Evolutionary conservation across 2,888 invertebrate species (phyloP), one percentile per base, ranked within the genome.

Genomic region (Galerucella calmariensis): DNA sequence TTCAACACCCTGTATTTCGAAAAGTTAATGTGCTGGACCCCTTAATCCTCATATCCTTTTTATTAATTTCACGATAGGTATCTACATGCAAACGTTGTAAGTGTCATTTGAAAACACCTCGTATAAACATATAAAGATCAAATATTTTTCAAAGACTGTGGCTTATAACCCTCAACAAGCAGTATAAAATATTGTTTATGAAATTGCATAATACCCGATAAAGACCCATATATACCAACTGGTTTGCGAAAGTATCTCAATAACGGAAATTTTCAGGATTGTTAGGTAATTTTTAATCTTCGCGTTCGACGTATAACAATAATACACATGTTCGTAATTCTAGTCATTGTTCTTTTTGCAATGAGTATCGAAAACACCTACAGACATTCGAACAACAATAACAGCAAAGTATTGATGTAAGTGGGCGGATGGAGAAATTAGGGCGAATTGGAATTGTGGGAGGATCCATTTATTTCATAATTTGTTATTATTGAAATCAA

Each of bases 191-290:
- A 48, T 48, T 48, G 12, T 48, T 48, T 14, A 48, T 48, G 12
- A 14, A 48, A 48, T 48, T 48, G 46, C 53, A 6, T 53, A n/a
- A 53, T 14, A n/a, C 53, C 0, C n/a, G 53, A 14, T 53, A 53
- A 53, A 53, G 16, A 53, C n/a, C n/a, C n/a, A n/a, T 53, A 53
- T 53, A 8, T n/a, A n/a, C n/a, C 14, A 14, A 53, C 53, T 14
- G 53, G 53, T 27, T 72, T 72, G 72, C 67, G 67, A 51, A 61
- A 72, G 58, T 67, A 48, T 35, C n/a, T 67, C 11, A 51, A 72
- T 61, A 61, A 61, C 5, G 61, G 27, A 27, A 27, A 61, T 61
- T 61, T 27, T 61, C 61, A 27, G 61, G 24, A 27, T 61, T 35
- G 61, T 61, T 61, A 35, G 27, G 61, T 61, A 61, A 61, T 61